Percentiles rank a stretch among this genome's conserved stretches.
phyloP scores from a whole-genome alignment of 2,113 vertebrate species.

The Sander vitreus region DNA sequence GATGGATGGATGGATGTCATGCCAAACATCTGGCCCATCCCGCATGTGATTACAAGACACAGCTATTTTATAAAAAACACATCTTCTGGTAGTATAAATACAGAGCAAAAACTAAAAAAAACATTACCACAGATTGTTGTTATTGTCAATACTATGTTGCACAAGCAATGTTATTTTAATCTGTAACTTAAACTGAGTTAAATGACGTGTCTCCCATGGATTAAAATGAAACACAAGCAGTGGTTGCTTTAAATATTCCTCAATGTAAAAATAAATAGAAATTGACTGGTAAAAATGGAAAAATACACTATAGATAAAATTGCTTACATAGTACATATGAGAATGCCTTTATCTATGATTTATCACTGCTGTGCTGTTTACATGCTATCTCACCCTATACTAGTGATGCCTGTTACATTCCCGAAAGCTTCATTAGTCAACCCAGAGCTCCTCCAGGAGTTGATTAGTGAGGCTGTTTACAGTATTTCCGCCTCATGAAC shows the following conservation, averaged over 20 bases:
- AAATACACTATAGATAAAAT: not conserved
- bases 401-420: constrained; percentile 16
- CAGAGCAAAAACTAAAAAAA: too few relatives aligned
- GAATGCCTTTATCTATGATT: not conserved
- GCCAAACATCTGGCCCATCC: too few relatives aligned
- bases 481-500: constrained; percentile 49
- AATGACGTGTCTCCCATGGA: not conserved
- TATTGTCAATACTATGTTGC: too few relatives aligned
- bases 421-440: constrained; percentile 19
- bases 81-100: too few relatives aligned
- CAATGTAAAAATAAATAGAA: not conserved
- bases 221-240: not conserved
- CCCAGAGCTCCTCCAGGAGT: constrained; percentile 19
- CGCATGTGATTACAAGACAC: too few relatives aligned
- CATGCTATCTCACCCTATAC: not conserved
- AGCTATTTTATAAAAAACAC: too few relatives aligned
- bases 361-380: not conserved
- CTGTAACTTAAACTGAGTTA: not conserved
- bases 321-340: not conserved
- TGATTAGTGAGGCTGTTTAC: constrained; percentile 44
- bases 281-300: not conserved
- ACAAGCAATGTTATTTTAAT: not conserved
- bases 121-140: too few relatives aligned
- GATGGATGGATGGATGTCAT: too few relatives aligned
- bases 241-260: not conserved